Evolutionary conservation across 2,888 invertebrate species (phyloP).

Genomic region (Nomada fucata): DNA sequence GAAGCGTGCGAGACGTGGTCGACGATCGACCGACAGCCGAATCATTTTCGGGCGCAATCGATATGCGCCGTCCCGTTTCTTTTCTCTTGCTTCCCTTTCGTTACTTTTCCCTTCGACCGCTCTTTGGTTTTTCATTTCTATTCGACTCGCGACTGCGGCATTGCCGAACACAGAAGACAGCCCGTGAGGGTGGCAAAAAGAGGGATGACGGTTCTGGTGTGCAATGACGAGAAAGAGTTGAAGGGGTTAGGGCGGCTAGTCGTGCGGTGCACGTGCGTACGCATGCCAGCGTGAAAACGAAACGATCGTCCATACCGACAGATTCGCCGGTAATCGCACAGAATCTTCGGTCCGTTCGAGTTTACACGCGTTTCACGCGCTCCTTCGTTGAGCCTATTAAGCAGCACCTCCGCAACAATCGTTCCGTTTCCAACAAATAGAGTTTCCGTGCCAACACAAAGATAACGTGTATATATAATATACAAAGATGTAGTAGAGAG

Average conservation of each 20-base stretch:
- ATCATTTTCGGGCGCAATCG: slow-evolving; percentile 7
- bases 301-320: slow-evolving; percentile 27
- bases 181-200: slow-evolving; percentile 38
- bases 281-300: slow-evolving; percentile 55
- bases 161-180: slow-evolving; percentile 46
- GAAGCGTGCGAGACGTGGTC: slow-evolving; percentile 40
- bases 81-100: background rate
- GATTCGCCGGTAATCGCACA: no score
- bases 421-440: slow-evolving; percentile 47
- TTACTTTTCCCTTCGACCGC: background rate
- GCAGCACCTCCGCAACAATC: slow-evolving; percentile 4
- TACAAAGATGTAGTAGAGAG: slow-evolving; percentile 1
- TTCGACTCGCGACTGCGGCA: slow-evolving; percentile 14
- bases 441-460: slow-evolving; percentile 58
- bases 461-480: slow-evolving; percentile 28
- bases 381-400: no score
- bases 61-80: background rate
- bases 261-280: slow-evolving; percentile 69
- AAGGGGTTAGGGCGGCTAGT: slow-evolving; percentile 47
- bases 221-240: slow-evolving; percentile 36
- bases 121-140: background rate
- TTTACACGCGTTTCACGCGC: no score
- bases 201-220: slow-evolving; percentile 40
- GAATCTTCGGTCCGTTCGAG: background rate
- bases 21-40: slow-evolving; percentile 1